Conservation (phyloP, 1,140 invertebrate genomes). For the Listronotus oregonensis region DNA sequence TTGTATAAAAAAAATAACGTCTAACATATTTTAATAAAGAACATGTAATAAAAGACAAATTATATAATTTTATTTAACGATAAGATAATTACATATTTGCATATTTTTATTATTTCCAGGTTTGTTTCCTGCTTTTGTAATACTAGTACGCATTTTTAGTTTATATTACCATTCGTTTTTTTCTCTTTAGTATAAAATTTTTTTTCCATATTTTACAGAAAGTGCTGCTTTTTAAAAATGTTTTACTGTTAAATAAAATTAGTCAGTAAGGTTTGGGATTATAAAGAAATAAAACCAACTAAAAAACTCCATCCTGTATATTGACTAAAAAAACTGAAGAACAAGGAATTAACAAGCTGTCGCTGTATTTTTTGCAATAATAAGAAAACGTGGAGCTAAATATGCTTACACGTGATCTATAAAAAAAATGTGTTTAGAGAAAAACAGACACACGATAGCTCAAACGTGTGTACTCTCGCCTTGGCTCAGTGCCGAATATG, state of each 20-base stretch:
- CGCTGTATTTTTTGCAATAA: conserved; percentile 36
- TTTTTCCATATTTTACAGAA: too few relatives aligned
- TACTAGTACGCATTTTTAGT: too few relatives aligned
- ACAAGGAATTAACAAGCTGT: conserved; percentile 10
- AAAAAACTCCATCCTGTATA: conserved; percentile 31
- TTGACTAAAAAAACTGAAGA: conserved; percentile 19
- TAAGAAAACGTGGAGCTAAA: conserved; percentile 36
- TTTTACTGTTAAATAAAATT: neutral
- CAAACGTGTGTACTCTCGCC: conserved; percentile 53
- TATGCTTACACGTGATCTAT: conserved; percentile 32
- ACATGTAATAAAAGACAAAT: too few relatives aligned
- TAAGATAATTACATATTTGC: too few relatives aligned
- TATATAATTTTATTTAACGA: too few relatives aligned
- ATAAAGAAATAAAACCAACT: conserved; percentile 34
- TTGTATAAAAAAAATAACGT: too few relatives aligned
- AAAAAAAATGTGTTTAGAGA: conserved; percentile 38
- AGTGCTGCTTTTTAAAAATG: neutral
- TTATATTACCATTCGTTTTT: too few relatives aligned
- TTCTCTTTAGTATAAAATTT: too few relatives aligned
- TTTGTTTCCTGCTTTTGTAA: too few relatives aligned
- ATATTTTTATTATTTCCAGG: too few relatives aligned
- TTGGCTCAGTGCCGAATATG: conserved; percentile 50
- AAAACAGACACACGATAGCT: conserved; percentile 56
- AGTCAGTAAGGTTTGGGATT: conserved; percentile 7
- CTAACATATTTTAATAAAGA: too few relatives aligned